Percentiles rank a stretch among this genome's conserved stretches.
These are phyloP conservation scores for Dysdera silvatica DNA, from an alignment of 1,140 invertebrate species.

Conservation along the genomic window DNA sequence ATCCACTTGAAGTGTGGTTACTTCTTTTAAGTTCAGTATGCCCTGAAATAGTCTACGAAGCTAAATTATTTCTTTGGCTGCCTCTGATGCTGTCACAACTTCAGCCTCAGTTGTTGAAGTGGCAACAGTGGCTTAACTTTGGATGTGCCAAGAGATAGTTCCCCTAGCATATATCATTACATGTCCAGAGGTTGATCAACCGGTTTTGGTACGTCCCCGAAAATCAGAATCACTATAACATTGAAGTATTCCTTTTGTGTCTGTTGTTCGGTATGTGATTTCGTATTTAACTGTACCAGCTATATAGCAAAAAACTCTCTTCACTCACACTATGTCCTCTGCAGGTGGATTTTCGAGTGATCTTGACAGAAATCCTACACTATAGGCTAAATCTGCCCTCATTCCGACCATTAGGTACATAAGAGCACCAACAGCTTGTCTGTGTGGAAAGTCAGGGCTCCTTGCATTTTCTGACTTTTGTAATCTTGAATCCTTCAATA, in stretches of 20 bases:
- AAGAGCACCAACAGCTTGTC: constrained; percentile 33
- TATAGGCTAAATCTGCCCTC: constrained; percentile 46
- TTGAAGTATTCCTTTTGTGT: neutral
- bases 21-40: neutral
- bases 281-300: constrained; percentile 39
- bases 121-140: constrained; percentile 8
- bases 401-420: constrained; percentile 45
- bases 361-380: constrained; percentile 36
- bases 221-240: constrained; percentile 43
- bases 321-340: constrained; percentile 38
- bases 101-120: constrained; percentile 29
- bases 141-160: constrained; percentile 5
- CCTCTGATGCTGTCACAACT: constrained; percentile 7
- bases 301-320: constrained; percentile 45
- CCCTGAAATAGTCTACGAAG: neutral
- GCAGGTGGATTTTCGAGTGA: neutral
- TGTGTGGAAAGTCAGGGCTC: constrained; percentile 5
- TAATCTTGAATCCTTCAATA: neutral
- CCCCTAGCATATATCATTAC: constrained; percentile 3
- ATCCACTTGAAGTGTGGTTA: constrained; percentile 32
- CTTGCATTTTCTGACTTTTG: neutral
- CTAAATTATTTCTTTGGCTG: constrained; percentile 14
- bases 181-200: constrained; percentile 18
- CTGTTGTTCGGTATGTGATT: neutral
- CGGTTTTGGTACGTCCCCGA: constrained; percentile 35